Conservation (phyloP, 2,797 vertebrate species). For the Serranus cabrilla region DNA sequence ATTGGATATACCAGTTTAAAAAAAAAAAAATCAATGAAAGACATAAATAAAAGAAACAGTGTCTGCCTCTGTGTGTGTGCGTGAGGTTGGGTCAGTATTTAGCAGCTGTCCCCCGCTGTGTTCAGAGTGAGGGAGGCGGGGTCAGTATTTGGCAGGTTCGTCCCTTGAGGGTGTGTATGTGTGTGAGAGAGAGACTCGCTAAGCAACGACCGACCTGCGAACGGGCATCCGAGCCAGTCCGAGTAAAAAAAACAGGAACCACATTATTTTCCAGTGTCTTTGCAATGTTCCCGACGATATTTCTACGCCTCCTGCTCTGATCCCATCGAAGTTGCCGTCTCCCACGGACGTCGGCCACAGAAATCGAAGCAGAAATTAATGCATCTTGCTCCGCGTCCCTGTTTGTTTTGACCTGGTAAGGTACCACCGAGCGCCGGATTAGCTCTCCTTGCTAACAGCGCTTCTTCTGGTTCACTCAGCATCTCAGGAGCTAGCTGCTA, state of each 20-base stretch:
- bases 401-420: constrained; percentile 88
- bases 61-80: neutral
- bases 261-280: constrained; percentile 48
- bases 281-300: constrained; percentile 69
- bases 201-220: constrained; percentile 79
- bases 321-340: constrained; percentile 47
- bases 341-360: constrained; percentile 55
- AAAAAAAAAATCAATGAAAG: too few relatives aligned
- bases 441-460: constrained; percentile 72
- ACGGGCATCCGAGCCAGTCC: constrained; percentile 77
- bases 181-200: constrained; percentile 56
- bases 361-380: constrained; percentile 72
- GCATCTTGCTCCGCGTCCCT: constrained; percentile 74
- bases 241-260: constrained; percentile 69
- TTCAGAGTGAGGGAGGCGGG: constrained; percentile 73
- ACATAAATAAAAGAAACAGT: too few relatives aligned
- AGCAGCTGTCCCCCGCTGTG: constrained; percentile 60
- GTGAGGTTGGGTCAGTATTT: constrained; percentile 65
- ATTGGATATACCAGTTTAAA: too few relatives aligned
- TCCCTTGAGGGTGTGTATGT: constrained; percentile 68
- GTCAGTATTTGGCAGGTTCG: constrained; percentile 82
- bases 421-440: constrained; percentile 54
- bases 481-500: constrained; percentile 67
- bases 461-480: constrained; percentile 57
- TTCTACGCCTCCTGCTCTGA: constrained; percentile 48